Percentiles rank a stretch among this genome's conserved stretches.
These are phyloP conservation scores for Trachurus trachurus DNA, from an alignment of 2,797 vertebrate species.

Conservation along the genomic window DNA sequence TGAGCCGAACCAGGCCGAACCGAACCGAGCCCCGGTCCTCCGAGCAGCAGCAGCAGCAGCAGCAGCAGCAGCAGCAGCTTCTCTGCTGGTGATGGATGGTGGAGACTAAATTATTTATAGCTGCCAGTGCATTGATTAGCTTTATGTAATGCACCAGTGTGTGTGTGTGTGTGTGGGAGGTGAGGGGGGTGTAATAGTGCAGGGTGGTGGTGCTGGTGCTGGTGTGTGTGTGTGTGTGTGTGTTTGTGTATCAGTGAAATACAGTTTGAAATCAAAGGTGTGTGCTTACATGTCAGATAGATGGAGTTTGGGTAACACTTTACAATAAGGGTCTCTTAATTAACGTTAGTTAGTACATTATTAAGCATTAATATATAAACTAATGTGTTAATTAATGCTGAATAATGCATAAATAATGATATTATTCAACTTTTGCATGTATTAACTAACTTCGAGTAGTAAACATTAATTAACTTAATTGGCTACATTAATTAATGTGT, in stretches of 20 bases:
- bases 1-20: conserved; percentile 31
- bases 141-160: conserved; percentile 45
- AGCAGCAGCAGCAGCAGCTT: conserved; percentile 31
- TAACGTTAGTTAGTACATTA: too few species aligned
- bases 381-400: too few species aligned
- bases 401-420: too few species aligned
- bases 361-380: too few species aligned
- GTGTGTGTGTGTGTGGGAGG: background rate
- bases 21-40: conserved; percentile 42
- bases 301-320: background rate
- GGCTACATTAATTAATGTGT: too few species aligned
- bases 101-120: conserved; percentile 72
- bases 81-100: conserved; percentile 50
- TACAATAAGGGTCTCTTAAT: too few species aligned
- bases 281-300: conserved; percentile 6
- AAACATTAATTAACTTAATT: too few species aligned
- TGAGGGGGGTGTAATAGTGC: background rate
- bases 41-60: conserved; percentile 29
- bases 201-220: too few species aligned
- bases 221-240: background rate
- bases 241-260: background rate
- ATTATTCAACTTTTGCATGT: too few species aligned
- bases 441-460: too few species aligned
- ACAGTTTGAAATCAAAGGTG: conserved; percentile 13
- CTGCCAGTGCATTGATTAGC: conserved; percentile 65